Evolutionary conservation across 1,140 invertebrate genomes (phyloP), one percentile per base, ranked within the genome.

Genomic region (Palaemon carinicauda): DNA sequence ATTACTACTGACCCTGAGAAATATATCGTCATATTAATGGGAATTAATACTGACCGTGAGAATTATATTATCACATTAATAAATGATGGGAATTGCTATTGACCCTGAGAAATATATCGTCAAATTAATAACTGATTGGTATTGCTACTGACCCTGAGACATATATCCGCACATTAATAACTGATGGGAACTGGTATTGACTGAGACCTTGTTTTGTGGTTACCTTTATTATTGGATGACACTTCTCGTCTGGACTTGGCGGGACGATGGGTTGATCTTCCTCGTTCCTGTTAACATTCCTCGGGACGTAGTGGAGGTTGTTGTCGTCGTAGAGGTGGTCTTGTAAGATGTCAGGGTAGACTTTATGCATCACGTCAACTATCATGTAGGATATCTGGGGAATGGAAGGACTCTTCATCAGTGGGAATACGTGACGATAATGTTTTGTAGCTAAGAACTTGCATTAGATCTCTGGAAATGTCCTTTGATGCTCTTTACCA

Each of bases 331-430:
- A 97, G 90, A 97, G 97, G 90, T 96, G 95, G 93, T 97, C 96
- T 69, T 94, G 94, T 21, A 97, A 94, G 65, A 97, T 91, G 91
- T 97, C 95, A 0, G 96, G 96, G 93, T 97, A 96, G 89, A 96
- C 95, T 90, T 97, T 95, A 91, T 97, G 96, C 96, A 97, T 97
- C 92, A 97, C 96, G 91, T 97, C 96, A n/a, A 97, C 96, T 87
- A 97, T 97, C 89, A 97, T 92, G 91, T 97, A 97, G 7, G 95
- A 95, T 0, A 97, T 95, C 95, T 96, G 90, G 4, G 86, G 90
- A 21, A 73, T 51, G 80, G 50, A 24, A 12, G 50, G 12, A 52
- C 24, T 21, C 19, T 2, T 7, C 41, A 10, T 41, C 12, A 41
- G 12, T 41, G 12, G 41, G 60, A 69, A 9, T 69, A 0, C 60